Evolutionary conservation across 1,140 invertebrate species (phyloP), one percentile per base, ranked within the genome.

Genomic region (Bombus superbus): DNA sequence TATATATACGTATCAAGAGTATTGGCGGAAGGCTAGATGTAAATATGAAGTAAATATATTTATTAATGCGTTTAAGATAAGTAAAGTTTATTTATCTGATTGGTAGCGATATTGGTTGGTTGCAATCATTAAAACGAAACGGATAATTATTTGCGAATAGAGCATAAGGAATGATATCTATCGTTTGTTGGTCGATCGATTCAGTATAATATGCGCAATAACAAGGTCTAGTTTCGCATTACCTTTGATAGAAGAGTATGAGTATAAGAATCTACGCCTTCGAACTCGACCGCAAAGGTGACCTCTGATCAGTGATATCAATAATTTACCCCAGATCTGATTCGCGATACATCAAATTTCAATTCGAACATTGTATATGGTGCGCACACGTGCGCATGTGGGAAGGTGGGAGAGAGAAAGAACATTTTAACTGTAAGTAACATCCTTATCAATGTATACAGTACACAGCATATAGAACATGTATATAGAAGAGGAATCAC

Each of bases 241-340:
- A 81, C 80, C 68, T 81, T 79, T 32, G 53, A 59, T 80, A 35
- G 32, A 32, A 42, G 79, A 40, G 38, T 81, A 81, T 28, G 47
- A 44, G 1, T 40, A 28, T 22, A 35, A 44, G 42, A 44, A n/a
- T 64, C 35, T 66, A n/a, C 40, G 40, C 32, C 13, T 68, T 83
- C 81, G 62, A 72, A 59, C 13, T 74, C 42, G 59, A 85, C 71
- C 83, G 38, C 78, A 81, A 15, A 81, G 84, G 71, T 85, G 78
- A 85, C 78, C 84, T 81, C 35, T 25, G 76, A 64, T 75, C 59
- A 32, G 6, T 62, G 42, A 42, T 81, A 81, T 42, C 69, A 62
- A 85, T 75, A 35, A 47, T 85, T 81, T 85, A 47, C 76, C 53
- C 76, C 53, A 57, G 38, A 79, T 72, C 38, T 32, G 0, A 57